These are phyloP conservation scores for Panagrolaimus sp. DNA, from an alignment of 1,140 invertebrate species.

Conservation along the genomic window DNA sequence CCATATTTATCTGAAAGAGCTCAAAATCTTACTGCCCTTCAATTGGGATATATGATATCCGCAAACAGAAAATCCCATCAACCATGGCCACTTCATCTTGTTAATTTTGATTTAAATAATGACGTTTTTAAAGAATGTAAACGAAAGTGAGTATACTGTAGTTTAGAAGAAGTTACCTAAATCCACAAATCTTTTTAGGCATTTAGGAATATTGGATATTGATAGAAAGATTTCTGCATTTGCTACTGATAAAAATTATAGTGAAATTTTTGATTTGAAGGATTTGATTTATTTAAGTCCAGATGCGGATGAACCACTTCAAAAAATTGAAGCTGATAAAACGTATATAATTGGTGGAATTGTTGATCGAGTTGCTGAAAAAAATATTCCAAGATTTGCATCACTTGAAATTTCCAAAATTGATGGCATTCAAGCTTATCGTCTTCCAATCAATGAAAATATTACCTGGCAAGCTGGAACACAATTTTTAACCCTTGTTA, in stretches of 20 bases:
- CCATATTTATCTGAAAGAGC: constrained; percentile 31
- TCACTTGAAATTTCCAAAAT: constrained; percentile 31
- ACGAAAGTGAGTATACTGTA: constrained; percentile 1
- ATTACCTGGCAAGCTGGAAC: constrained; percentile 40
- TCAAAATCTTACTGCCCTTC: constrained; percentile 32
- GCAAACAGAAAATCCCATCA: constrained; percentile 22
- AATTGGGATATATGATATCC: constrained; percentile 34
- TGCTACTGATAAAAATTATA: neutral
- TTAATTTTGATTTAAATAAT: constrained; percentile 30
- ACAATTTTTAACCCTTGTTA: constrained; percentile 35
- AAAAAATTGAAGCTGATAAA: constrained; percentile 27
- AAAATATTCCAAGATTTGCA: constrained; percentile 37
- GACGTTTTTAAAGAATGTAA: neutral
- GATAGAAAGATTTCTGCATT: neutral
- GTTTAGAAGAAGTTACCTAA: neutral
- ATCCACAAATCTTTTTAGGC: neutral
- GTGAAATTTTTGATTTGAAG: constrained; percentile 12
- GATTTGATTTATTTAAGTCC: constrained; percentile 42
- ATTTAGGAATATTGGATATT: neutral
- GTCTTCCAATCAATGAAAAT: constrained; percentile 37
- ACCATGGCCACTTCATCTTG: constrained; percentile 40
- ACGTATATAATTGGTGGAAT: constrained; percentile 46
- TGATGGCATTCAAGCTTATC: constrained; percentile 27
- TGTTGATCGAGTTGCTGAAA: constrained; percentile 41
- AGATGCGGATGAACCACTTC: constrained; percentile 33